Conservation (phyloP, 2,888 invertebrate species). For the Sphinx pinastri region DNA sequence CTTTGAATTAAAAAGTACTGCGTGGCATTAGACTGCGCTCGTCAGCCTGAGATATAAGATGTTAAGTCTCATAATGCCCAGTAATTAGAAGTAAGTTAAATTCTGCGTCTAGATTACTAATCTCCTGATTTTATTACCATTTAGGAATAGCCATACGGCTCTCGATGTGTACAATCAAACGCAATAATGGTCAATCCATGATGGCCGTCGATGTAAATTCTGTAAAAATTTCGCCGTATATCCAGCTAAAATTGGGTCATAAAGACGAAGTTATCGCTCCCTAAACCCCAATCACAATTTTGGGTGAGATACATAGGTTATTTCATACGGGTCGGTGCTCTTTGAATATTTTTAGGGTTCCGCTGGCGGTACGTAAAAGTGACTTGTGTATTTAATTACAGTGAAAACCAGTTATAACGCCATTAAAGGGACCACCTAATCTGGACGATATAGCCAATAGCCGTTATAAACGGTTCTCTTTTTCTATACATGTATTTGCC, state of each 20-base stretch:
- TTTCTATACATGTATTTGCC: too few species aligned
- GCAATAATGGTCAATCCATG: conserved; percentile 33
- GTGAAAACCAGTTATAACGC: too few species aligned
- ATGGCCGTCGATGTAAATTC: conserved; percentile 40
- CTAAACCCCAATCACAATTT: conserved; percentile 78
- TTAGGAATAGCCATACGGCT: neutral
- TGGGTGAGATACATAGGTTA: conserved; percentile 70
- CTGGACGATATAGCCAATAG: too few species aligned
- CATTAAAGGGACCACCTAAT: too few species aligned
- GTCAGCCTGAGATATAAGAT: too few species aligned
- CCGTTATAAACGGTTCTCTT: too few species aligned
- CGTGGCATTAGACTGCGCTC: too few species aligned
- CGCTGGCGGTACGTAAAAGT: conserved; percentile 6
- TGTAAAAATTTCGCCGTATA: conserved; percentile 74
- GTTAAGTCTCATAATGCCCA: too few species aligned
- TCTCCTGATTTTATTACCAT: neutral
- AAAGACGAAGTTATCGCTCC: conserved; percentile 76
- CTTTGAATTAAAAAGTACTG: too few species aligned
- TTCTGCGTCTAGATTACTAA: neutral
- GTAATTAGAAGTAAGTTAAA: neutral
- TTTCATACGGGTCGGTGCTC: conserved; percentile 47
- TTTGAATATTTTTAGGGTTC: conserved; percentile 20
- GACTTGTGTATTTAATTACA: neutral
- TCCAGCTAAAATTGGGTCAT: conserved; percentile 76
- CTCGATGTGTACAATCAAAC: conserved; percentile 5